Evolutionary conservation across 2,113 vertebrate genomes (phyloP).

Genomic region (Forbesichthys papilliferus): DNA sequence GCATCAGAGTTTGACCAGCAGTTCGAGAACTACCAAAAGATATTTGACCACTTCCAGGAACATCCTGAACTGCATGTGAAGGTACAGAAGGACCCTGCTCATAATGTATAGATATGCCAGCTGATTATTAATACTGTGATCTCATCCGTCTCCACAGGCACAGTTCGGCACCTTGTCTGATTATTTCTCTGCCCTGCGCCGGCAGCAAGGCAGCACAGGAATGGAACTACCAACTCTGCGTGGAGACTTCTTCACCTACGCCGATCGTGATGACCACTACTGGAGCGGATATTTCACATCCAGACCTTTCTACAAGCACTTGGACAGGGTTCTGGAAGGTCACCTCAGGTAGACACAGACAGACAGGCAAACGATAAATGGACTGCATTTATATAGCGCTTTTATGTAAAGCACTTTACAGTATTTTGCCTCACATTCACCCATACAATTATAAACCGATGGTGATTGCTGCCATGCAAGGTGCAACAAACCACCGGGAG

Average conservation of each 20-base stretch:
- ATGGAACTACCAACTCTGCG: slow-evolving; percentile 86
- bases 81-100: slow-evolving; percentile 57
- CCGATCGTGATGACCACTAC: slow-evolving; percentile 97
- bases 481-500: too few relatives aligned
- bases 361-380: too few relatives aligned
- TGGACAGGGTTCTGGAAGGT: slow-evolving; percentile 91
- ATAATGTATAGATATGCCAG: too few relatives aligned
- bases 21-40: slow-evolving; percentile 93
- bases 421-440: too few relatives aligned
- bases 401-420: too few relatives aligned
- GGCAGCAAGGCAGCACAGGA: slow-evolving; percentile 79
- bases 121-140: background rate
- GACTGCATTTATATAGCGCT: too few relatives aligned
- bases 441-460: too few relatives aligned
- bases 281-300: slow-evolving; percentile 97
- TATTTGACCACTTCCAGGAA: slow-evolving; percentile 96
- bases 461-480: too few relatives aligned
- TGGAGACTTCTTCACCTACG: slow-evolving; percentile 96
- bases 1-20: slow-evolving; percentile 96
- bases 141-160: slow-evolving; percentile 72
- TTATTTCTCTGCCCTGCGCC: slow-evolving; percentile 90
- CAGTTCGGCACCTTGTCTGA: slow-evolving; percentile 95
- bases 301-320: slow-evolving; percentile 95
- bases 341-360: slow-evolving; percentile 84
- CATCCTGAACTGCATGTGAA: slow-evolving; percentile 89